Conservation (phyloP, 2,113 vertebrate genomes). For the Addax nasomaculatus region DNA sequence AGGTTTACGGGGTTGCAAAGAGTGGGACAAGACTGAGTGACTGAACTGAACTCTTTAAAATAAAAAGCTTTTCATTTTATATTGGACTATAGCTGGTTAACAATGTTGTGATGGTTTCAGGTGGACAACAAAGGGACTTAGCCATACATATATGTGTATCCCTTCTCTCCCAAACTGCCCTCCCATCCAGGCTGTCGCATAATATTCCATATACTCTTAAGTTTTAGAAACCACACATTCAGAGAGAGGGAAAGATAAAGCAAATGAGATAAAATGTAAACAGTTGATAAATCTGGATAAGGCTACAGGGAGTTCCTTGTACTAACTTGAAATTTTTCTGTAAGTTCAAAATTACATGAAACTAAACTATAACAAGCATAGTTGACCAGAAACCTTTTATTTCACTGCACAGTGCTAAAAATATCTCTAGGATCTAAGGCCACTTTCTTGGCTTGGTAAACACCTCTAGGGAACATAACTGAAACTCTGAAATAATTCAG, state of each 20-base stretch:
- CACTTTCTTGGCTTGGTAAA: not conserved
- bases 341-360: conserved; percentile 18
- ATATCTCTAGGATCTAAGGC: not conserved
- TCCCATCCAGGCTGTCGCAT: not conserved
- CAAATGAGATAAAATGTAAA: not conserved
- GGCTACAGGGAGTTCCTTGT: not conserved
- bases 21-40: not conserved
- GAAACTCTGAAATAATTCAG: not conserved
- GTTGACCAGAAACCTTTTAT: not conserved
- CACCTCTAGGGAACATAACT: not conserved
- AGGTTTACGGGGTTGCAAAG: not conserved
- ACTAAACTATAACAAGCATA: not conserved
- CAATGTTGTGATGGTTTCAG: not conserved
- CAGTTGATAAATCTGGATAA: not conserved
- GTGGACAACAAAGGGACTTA: not conserved
- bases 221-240: not conserved
- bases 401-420: not conserved
- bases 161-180: not conserved
- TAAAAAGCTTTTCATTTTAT: not conserved
- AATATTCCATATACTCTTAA: not conserved
- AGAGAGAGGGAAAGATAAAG: not conserved
- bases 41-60: not conserved
- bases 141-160: not conserved
- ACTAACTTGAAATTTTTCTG: not conserved
- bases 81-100: not conserved